These are phyloP conservation scores for Oreonectes daqikongensis DNA, from an alignment of 2,797 vertebrate species.

Conservation along the genomic window DNA sequence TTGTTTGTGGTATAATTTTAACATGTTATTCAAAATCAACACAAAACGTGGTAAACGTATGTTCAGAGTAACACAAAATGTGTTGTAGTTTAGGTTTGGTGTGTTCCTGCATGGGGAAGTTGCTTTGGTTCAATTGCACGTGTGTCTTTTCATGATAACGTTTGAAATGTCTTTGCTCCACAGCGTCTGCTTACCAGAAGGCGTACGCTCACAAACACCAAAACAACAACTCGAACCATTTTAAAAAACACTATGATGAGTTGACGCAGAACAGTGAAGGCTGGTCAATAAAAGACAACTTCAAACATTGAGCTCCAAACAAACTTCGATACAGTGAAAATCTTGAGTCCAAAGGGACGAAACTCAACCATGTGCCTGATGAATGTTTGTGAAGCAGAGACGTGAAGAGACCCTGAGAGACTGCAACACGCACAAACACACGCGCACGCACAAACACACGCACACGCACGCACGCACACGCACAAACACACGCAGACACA, in stretches of 20 bases:
- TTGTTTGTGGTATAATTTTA: too few species aligned
- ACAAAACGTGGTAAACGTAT: too few species aligned
- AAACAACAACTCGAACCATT: conserved; percentile 74
- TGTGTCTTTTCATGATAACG: not conserved
- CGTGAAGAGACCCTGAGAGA: conserved; percentile 19
- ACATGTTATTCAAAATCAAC: too few species aligned
- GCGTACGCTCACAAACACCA: conserved; percentile 78
- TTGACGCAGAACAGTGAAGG: conserved; percentile 72
- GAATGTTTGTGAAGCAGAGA: conserved; percentile 41
- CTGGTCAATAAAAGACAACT: conserved; percentile 80
- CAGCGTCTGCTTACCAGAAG: conserved; percentile 89
- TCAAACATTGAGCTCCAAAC: conserved; percentile 76
- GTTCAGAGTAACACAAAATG: too few species aligned
- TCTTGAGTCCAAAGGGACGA: conserved; percentile 58
- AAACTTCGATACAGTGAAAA: conserved; percentile 45
- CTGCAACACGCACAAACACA: conserved; percentile 7
- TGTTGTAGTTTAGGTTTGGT: too few species aligned
- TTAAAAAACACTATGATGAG: conserved; percentile 71
- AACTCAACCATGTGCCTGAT: conserved; percentile 59
- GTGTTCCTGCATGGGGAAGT: too few species aligned
- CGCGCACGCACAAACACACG: too few species aligned
- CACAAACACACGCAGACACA: too few species aligned
- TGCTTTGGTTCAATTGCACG: too few species aligned
- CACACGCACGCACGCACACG: not conserved
- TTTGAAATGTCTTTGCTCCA: conserved; percentile 45